These are phyloP conservation scores for Trichoplax adhaerens DNA, from an alignment of 37 sponge, comb jelly and placozoan genomes.

Conservation along the genomic window DNA sequence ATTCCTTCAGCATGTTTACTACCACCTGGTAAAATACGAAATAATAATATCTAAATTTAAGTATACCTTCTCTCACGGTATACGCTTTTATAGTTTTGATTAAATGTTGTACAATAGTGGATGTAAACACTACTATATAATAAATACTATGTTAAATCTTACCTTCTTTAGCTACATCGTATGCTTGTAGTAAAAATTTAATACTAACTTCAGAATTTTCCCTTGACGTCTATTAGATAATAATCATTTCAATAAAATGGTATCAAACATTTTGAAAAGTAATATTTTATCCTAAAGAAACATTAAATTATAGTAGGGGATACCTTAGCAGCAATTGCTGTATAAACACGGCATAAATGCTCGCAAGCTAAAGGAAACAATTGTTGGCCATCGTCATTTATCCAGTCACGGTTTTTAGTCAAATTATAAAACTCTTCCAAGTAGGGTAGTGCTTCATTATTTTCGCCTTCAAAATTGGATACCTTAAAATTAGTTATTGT, in stretches of 20 bases:
- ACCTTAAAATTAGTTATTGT: no score
- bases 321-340: conserved; percentile 54
- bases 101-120: background rate
- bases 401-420: conserved; percentile 45
- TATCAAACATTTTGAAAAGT: background rate
- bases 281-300: background rate
- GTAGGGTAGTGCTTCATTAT: conserved; percentile 31
- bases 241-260: background rate
- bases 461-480: conserved; percentile 24
- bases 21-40: conserved; percentile 19
- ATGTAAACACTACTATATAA: conserved; percentile 1
- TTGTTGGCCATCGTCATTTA: conserved; percentile 54
- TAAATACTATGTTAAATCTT: background rate
- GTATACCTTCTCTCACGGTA: no score
- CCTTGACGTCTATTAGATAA: conserved; percentile 1
- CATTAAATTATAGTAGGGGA: no score
- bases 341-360: conserved; percentile 57
- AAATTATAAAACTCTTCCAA: conserved; percentile 45
- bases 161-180: conserved; percentile 52
- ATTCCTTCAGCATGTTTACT: conserved; percentile 48
- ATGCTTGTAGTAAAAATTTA: conserved; percentile 42
- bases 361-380: conserved; percentile 50
- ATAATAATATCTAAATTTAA: no score
- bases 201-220: conserved; percentile 14
- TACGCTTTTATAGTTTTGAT: no score